phyloP scores from a whole-genome alignment of 2,797 vertebrate species.

The Delichon dasypus region DNA sequence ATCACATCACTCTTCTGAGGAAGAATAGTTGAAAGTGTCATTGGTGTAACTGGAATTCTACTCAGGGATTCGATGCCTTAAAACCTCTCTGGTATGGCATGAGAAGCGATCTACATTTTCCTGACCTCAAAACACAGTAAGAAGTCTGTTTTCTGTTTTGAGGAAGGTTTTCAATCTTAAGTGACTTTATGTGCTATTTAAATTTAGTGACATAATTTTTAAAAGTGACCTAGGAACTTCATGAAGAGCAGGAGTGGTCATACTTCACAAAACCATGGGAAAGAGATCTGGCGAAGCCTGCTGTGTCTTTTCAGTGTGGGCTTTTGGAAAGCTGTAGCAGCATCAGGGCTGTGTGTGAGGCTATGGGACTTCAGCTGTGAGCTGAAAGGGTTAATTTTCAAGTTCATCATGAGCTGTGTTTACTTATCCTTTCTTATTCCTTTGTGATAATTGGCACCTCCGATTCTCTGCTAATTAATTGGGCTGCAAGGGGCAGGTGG shows the following conservation, averaged over 20 bases:
- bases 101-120: not conserved
- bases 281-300: not conserved
- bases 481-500: constrained; percentile 84
- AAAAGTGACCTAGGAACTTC: not conserved
- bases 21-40: not conserved
- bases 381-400: constrained; percentile 70
- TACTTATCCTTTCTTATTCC: constrained; percentile 69
- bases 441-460: constrained; percentile 82
- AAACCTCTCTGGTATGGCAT: not conserved
- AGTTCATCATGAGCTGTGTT: constrained; percentile 64
- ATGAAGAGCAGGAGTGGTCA: not conserved
- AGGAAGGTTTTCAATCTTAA: not conserved
- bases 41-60: not conserved
- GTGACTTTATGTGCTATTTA: not conserved
- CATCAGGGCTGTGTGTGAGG: not conserved
- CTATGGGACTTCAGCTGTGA: not conserved
- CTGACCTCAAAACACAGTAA: not conserved
- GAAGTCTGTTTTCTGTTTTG: not conserved
- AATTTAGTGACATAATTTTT: not conserved
- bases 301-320: not conserved
- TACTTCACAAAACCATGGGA: not conserved
- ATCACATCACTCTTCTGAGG: not conserved
- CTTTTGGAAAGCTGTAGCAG: not conserved
- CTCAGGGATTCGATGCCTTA: not conserved
- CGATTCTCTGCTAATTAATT: constrained; percentile 81